These are phyloP conservation scores for Macroglossus sobrinus DNA, from an alignment of 2,113 vertebrate genomes.

Conservation along the genomic window DNA sequence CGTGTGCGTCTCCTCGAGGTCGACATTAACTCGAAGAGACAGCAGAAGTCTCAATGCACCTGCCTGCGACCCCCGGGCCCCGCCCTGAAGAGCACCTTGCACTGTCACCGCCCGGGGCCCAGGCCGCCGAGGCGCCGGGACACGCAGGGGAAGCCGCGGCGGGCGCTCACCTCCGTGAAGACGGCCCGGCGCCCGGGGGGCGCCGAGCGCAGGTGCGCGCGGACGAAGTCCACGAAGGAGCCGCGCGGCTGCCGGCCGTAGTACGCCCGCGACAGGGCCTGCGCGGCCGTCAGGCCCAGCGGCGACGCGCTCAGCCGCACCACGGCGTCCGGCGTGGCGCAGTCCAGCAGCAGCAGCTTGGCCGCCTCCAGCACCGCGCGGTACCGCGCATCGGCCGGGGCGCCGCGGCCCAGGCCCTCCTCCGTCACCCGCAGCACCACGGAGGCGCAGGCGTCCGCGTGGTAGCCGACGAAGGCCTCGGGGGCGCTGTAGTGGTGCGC, in stretches of 20 bases:
- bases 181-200: background rate
- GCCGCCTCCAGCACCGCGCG: conserved; percentile 76
- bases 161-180: conserved; percentile 90
- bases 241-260: conserved; percentile 87
- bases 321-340: conserved; percentile 93
- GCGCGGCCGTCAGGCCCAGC: conserved; percentile 71
- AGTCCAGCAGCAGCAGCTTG: conserved; percentile 86
- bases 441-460: conserved; percentile 91
- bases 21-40: rapidly evolving
- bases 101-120: background rate
- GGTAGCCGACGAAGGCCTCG: conserved; percentile 94
- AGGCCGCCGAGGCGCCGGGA: background rate
- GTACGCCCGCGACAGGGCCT: conserved; percentile 80
- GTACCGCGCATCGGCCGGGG: conserved; percentile 53
- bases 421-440: conserved; percentile 88
- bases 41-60: background rate
- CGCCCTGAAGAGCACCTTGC: background rate
- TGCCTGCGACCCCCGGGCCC: no score
- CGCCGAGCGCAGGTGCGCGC: conserved; percentile 57
- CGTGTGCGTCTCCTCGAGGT: rapidly evolving
- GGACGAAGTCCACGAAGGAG: conserved; percentile 89
- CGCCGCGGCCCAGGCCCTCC: conserved; percentile 67
- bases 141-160: rapidly evolving
- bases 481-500: conserved; percentile 82
- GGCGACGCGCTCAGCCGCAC: conserved; percentile 83